Conservation (phyloP, 2,797 vertebrate genomes). For the Carduelis carduelis region DNA sequence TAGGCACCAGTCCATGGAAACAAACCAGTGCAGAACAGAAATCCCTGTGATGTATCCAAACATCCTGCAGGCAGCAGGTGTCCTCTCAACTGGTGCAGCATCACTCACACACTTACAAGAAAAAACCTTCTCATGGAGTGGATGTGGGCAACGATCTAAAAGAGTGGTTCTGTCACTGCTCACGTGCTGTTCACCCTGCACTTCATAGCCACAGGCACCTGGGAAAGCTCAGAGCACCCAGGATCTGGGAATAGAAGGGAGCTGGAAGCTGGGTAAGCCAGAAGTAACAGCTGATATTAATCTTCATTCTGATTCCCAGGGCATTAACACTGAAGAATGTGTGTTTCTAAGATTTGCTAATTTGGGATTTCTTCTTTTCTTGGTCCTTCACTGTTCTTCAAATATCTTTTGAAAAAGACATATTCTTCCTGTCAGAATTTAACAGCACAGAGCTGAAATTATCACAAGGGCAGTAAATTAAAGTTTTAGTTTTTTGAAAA, state of each 20-base stretch:
- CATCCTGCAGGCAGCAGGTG: neutral
- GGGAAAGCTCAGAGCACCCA: neutral
- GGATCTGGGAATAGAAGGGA: neutral
- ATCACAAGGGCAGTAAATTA: neutral
- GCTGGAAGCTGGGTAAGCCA: neutral
- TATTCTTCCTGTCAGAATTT: neutral
- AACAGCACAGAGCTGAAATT: neutral
- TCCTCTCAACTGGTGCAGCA: neutral
- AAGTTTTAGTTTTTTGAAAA: neutral
- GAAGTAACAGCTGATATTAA: neutral
- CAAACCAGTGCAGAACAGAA: neutral
- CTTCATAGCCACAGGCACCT: neutral
- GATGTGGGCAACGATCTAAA: neutral
- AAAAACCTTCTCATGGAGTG: neutral
- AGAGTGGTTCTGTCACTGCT: neutral
- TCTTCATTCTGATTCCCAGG: neutral
- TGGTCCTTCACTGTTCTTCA: neutral
- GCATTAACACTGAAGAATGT: neutral
- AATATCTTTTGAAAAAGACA: neutral
- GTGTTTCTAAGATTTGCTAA: neutral
- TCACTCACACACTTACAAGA: neutral
- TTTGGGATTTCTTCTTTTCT: neutral
- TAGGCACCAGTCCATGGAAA: constrained; percentile 41
- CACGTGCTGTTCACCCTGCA: neutral
- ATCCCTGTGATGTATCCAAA: constrained; percentile 15